phyloP scores from a whole-genome alignment of 2,113 vertebrate species.

The Syngnathus scovelli region DNA sequence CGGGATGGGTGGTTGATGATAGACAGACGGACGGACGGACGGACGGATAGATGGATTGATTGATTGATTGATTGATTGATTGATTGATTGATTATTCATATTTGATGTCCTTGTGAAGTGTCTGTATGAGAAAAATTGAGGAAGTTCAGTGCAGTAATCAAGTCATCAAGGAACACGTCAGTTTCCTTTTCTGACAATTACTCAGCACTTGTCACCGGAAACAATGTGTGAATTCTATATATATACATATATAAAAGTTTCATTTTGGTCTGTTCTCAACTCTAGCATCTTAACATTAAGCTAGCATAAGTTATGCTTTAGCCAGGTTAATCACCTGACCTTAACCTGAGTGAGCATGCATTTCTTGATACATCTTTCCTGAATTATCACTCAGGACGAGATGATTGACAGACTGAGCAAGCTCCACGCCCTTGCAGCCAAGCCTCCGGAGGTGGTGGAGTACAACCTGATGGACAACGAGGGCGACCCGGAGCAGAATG shows the following conservation, averaged over 20 bases:
- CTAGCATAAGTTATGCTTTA: no score
- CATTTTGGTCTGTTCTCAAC: no score
- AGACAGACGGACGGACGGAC: no score
- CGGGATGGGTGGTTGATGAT: no score
- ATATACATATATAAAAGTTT: no score
- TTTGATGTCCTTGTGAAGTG: neutral
- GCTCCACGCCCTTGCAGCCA: conserved; percentile 64
- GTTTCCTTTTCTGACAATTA: neutral
- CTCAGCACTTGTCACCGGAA: neutral
- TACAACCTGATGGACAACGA: neutral
- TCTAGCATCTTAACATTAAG: no score
- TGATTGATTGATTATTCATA: no score
- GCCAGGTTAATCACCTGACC: no score
- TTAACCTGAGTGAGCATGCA: no score
- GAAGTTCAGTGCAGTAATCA: neutral
- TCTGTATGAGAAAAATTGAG: neutral
- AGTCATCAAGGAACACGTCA: neutral
- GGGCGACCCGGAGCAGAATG: conserved; percentile 51
- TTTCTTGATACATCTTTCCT: no score
- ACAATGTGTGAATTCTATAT: neutral
- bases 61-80: no score
- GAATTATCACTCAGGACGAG: neutral
- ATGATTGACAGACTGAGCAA: conserved; percentile 90
- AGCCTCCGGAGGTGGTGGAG: conserved; percentile 38
- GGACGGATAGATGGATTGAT: no score